Evolutionary conservation across 1,140 invertebrate species (phyloP).

Genomic region (Lordiphosa stackelbergi): DNA sequence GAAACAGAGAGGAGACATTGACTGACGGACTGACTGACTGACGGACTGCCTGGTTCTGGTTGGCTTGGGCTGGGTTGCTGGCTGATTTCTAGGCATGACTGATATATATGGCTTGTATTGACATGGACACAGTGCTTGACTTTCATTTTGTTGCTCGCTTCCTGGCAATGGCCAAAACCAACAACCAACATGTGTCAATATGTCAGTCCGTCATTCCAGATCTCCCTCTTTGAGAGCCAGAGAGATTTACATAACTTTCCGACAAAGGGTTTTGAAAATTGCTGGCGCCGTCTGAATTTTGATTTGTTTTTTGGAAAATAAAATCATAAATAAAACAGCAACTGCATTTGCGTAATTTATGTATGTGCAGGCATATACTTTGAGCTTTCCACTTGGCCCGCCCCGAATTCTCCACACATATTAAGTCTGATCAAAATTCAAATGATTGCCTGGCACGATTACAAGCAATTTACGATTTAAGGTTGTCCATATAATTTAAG

Average conservation of each 20-base stretch:
- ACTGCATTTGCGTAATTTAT: conserved; percentile 20
- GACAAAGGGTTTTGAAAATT: conserved; percentile 57
- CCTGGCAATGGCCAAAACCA: conserved; percentile 8
- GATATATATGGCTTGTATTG: conserved; percentile 73
- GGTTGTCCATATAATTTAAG: conserved; percentile 55
- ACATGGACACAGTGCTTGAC: conserved; percentile 69
- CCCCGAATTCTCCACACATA: background rate
- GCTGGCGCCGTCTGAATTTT: conserved; percentile 69
- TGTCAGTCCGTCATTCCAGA: conserved; percentile 20
- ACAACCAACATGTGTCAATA: conserved; percentile 39
- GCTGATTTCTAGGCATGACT: conserved; percentile 54
- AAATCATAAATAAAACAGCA: conserved; percentile 55
- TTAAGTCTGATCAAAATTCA: conserved; percentile 53
- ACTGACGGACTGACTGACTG: conserved; percentile 51
- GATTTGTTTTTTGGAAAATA: conserved; percentile 62
- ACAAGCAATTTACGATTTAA: conserved; percentile 68
- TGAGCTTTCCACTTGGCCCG: conserved; percentile 41
- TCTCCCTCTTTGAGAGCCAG: conserved; percentile 42
- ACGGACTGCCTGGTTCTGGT: conserved; percentile 14
- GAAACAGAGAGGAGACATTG: conserved; percentile 49
- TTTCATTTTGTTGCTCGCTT: conserved; percentile 43
- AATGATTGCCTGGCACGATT: conserved; percentile 59
- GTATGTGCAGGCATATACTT: background rate
- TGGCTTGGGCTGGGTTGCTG: conserved; percentile 25
- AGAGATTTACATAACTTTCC: conserved; percentile 64